Percentiles rank a stretch among this genome's conserved stretches.
Conservation (phyloP, 2,888 invertebrate species). For the Nesidiocoris tenuis region DNA sequence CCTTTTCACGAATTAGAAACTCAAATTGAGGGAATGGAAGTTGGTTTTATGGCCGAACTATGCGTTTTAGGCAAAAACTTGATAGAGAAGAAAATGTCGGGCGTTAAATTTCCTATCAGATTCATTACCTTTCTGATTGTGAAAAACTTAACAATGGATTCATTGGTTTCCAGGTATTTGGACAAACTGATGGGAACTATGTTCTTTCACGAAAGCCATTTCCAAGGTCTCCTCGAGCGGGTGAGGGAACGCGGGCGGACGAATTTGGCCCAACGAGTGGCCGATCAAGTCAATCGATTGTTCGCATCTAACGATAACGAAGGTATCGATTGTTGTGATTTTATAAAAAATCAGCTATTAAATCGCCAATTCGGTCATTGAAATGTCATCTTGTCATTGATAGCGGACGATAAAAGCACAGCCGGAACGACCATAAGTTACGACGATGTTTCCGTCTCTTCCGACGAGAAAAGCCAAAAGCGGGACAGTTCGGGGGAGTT, state of each 20-base stretch:
- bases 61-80: no score
- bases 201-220: conserved; percentile 81
- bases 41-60: no score
- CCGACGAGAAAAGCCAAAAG: conserved; percentile 45
- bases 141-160: no score
- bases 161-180: conserved; percentile 63
- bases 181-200: conserved; percentile 82
- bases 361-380: background rate
- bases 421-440: background rate
- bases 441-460: conserved; percentile 21
- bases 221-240: conserved; percentile 71
- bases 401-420: background rate
- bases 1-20: no score
- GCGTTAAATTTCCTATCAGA: no score
- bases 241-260: conserved; percentile 71
- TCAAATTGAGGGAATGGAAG: no score
- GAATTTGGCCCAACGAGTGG: conserved; percentile 68
- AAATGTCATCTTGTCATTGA: background rate
- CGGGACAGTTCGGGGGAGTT: conserved; percentile 47
- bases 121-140: no score
- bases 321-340: conserved; percentile 6
- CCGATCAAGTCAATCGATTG: conserved; percentile 64
- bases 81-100: no score
- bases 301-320: conserved; percentile 44
- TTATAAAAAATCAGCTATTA: background rate